Percentiles rank a stretch among this genome's conserved stretches.
Conservation (phyloP, 1,140 invertebrate species). For the Macrobrachium rosenbergii region DNA sequence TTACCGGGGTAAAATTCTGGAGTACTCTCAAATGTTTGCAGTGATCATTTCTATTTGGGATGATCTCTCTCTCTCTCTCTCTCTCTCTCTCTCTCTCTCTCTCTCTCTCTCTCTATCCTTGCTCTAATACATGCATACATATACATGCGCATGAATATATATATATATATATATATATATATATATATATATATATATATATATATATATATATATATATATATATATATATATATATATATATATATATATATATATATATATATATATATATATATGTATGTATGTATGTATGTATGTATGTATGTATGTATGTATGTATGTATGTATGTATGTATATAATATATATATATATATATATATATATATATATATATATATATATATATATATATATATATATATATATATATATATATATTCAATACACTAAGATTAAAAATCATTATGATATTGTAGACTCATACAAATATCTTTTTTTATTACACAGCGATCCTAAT, state of each 20-base stretch:
- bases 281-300: not conserved
- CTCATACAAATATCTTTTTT: no score
- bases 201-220: constrained; percentile 3
- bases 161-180: not conserved
- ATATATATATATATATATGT: constrained; percentile 15
- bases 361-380: constrained; percentile 22
- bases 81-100: no score
- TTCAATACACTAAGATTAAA: no score
- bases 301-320: constrained; percentile 1
- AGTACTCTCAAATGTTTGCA: no score
- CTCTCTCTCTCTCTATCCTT: no score
- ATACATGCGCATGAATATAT: not conserved
- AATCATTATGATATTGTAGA: no score
- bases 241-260: constrained; percentile 22
- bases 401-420: not conserved
- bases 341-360: no score
- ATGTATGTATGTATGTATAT: constrained; percentile 1
- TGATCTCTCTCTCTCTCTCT: no score
- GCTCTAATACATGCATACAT: not conserved
- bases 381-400: constrained; percentile 12
- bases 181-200: not conserved
- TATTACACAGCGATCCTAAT: no score
- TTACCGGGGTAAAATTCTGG: no score
- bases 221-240: constrained; percentile 20
- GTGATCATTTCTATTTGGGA: no score